Conservation (phyloP, 2,113 vertebrate species). For the Prunella fulvescens region DNA sequence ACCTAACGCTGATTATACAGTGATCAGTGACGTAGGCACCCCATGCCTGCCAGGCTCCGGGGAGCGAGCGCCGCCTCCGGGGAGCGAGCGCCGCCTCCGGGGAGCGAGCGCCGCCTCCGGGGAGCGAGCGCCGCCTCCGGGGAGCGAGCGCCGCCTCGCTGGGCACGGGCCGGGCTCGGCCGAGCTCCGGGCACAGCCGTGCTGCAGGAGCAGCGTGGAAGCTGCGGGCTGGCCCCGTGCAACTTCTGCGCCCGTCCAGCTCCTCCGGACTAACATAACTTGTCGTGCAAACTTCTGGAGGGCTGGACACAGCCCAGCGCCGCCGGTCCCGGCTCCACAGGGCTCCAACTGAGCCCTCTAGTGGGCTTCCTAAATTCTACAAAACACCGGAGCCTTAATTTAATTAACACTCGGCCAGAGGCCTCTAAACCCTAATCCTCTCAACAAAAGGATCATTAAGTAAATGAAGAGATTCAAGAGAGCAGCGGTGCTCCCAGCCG, state of each 20-base stretch:
- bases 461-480: conserved; percentile 19
- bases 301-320: background rate
- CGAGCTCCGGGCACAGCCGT: rapidly evolving
- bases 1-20: background rate
- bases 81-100: no score
- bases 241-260: background rate
- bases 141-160: rapidly evolving
- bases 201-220: background rate
- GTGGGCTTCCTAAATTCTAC: background rate
- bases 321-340: background rate
- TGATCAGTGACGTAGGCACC: background rate
- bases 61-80: rapidly evolving
- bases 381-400: conserved; percentile 23
- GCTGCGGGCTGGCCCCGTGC: background rate
- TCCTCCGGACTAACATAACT: background rate
- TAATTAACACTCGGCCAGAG: conserved; percentile 45
- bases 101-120: no score
- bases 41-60: background rate
- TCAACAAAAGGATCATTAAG: conserved; percentile 40
- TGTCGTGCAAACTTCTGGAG: background rate
- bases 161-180: rapidly evolving
- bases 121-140: rapidly evolving
- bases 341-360: conserved; percentile 43
- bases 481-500: background rate
- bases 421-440: conserved; percentile 42